phyloP scores from a whole-genome alignment of 2,797 vertebrate genomes.

The Carcharodon carcharias region DNA sequence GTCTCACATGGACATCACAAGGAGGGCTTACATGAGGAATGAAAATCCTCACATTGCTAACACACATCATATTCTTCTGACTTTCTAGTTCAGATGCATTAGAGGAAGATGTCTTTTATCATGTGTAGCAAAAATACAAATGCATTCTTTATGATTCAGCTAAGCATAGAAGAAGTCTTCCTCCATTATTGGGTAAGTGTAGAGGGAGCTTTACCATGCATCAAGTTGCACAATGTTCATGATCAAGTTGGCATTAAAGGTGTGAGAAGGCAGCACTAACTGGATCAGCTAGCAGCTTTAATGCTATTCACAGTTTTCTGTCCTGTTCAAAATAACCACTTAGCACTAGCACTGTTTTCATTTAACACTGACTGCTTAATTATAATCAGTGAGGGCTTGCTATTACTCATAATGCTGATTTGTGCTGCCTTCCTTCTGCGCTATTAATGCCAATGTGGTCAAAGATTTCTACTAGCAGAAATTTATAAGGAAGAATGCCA shows the following conservation, averaged over 20 bases:
- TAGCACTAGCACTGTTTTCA: background rate
- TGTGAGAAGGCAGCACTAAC: background rate
- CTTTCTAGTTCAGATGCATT: background rate
- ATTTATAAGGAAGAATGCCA: background rate
- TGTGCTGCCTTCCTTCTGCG: background rate
- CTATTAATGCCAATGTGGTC: background rate
- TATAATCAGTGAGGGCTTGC: background rate
- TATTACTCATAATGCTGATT: background rate
- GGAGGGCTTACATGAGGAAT: too few relatives aligned
- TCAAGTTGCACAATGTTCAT: background rate
- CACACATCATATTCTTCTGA: too few relatives aligned
- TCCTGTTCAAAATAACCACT: background rate
- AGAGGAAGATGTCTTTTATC: background rate
- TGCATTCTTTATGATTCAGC: background rate
- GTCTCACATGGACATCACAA: too few relatives aligned
- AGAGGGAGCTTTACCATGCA: background rate
- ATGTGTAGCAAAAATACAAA: background rate
- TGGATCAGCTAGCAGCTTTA: background rate
- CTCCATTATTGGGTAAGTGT: background rate
- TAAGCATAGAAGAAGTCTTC: background rate
- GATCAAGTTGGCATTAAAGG: background rate
- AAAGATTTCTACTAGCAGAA: background rate
- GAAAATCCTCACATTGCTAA: too few relatives aligned
- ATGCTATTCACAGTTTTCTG: background rate
- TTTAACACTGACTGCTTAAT: background rate